Base-by-base conservation (phyloP, 35 echinoderm and acorn worm species). In the Heliocidaris tuberculata region DNA sequence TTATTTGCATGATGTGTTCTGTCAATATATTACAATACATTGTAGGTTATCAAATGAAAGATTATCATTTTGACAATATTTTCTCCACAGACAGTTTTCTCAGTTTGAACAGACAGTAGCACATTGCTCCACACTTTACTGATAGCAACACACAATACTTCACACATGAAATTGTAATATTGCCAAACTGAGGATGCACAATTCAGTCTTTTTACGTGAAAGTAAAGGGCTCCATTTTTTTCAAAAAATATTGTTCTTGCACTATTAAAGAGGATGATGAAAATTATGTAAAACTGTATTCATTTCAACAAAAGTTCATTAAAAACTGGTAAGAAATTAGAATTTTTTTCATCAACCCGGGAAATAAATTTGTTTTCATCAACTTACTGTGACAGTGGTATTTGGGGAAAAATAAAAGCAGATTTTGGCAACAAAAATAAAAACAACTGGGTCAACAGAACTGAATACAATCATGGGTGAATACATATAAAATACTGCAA, bases 401-500 rank as follows among this genome's bases (percentile, higher is more conserved):
- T 78, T 78, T 27, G 17, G 87, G 19, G 31, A 24, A 9, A 35
- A 89, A 42, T 13, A 47, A 35, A 89, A 47, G 19, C 47, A 48
- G 30, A 48, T 32, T 42, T 86, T 32, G 2, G 16, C 12, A 89
- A 32, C 21, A 12, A 89, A 89, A 32, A 89, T 47, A 9, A 32
- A 88, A 88, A 88, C 6, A 88, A 86, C 12, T 32, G 47, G 47
- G 47, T 48, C 31, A 89, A 89, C 87, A 89, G 47, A 89, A 89
- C 31, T 89, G 87, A 89, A 89, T 89, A 89, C 87, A 12, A 89
- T 42, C 87, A 89, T 17, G 65, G 65, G 87, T 89, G 87, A 89
- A 89, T 89, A 89, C 87, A 89, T 47, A 89, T 42, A 47, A 89
- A 89, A 89, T 89, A 89, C 87, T 89, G 87, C 87, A 89, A 89